Conservation (phyloP, 2,797 vertebrate species). For the Coregonus sp. region DNA sequence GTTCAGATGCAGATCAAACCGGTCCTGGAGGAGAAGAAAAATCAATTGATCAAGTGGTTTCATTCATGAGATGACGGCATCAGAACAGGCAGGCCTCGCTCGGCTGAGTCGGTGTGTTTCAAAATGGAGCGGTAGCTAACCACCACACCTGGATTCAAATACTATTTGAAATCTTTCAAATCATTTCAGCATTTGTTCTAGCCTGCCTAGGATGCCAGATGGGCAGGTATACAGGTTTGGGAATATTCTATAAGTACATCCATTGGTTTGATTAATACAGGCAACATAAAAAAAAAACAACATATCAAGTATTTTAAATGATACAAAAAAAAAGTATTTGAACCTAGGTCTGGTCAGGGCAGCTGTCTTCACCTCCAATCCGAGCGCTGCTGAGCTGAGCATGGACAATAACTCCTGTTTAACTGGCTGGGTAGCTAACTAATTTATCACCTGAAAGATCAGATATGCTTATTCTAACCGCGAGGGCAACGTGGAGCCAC, state of each 20-base stretch:
- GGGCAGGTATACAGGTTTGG: too few relatives aligned
- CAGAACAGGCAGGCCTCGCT: conserved; percentile 29
- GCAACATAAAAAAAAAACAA: too few relatives aligned
- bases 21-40: conserved; percentile 7
- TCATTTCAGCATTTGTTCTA: conserved; percentile 1
- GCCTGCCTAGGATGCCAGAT: not conserved
- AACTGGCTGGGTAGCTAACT: conserved; percentile 53
- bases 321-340: not conserved
- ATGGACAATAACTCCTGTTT: conserved; percentile 64
- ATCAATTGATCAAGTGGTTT: conserved; percentile 33
- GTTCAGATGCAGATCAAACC: conserved; percentile 16
- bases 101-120: conserved; percentile 11
- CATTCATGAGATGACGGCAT: conserved; percentile 24
- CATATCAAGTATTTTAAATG: too few relatives aligned
- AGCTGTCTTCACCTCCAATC: conserved; percentile 32
- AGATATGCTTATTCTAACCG: conserved; percentile 51
- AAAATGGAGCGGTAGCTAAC: conserved; percentile 10
- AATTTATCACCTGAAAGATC: conserved; percentile 58
- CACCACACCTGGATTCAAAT: too few relatives aligned
- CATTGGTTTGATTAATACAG: too few relatives aligned
- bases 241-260: too few relatives aligned
- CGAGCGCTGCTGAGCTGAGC: conserved; percentile 45
- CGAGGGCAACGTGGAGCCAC: conserved; percentile 62
- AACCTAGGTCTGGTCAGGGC: conserved; percentile 33
- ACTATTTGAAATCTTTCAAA: too few relatives aligned